These are phyloP conservation scores for Aegotheles bennettii DNA, from an alignment of 2,113 vertebrate species.

Conservation along the genomic window DNA sequence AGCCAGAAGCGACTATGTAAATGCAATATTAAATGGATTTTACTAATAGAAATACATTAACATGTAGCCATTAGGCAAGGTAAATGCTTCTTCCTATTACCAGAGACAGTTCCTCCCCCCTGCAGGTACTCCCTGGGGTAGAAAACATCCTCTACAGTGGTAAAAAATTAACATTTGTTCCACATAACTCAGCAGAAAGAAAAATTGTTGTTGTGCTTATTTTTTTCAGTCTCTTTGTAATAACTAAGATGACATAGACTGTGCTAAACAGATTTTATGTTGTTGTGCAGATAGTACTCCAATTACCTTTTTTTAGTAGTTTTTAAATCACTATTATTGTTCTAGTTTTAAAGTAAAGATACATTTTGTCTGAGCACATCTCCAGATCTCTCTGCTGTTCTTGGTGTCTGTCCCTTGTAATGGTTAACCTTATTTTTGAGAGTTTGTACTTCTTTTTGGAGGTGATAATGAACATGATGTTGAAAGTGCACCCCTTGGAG, in stretches of 20 bases:
- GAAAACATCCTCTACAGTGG: neutral
- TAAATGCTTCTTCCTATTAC: neutral
- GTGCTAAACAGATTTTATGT: neutral
- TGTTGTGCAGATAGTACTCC: neutral
- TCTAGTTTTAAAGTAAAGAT: neutral
- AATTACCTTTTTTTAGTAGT: neutral
- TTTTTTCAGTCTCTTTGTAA: neutral
- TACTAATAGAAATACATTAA: neutral
- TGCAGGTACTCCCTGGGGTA: neutral
- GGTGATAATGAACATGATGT: rapidly evolving
- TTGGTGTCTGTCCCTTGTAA: neutral
- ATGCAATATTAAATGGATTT: neutral
- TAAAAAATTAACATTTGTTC: neutral
- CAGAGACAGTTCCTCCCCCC: neutral
- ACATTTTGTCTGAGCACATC: neutral
- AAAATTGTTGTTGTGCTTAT: neutral
- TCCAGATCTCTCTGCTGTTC: neutral
- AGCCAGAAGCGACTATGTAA: neutral
- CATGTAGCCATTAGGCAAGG: neutral
- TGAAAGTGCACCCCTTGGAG: neutral
- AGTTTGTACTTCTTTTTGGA: neutral
- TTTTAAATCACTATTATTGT: neutral
- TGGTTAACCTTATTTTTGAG: neutral
- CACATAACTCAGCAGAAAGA: neutral
- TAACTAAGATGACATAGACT: neutral